A percentile compares a stretch with the other conserved stretches of the same genome.
These are phyloP conservation scores for Oryzias curvinotus DNA, from an alignment of 2,113 vertebrate species.

Conservation along the genomic window DNA sequence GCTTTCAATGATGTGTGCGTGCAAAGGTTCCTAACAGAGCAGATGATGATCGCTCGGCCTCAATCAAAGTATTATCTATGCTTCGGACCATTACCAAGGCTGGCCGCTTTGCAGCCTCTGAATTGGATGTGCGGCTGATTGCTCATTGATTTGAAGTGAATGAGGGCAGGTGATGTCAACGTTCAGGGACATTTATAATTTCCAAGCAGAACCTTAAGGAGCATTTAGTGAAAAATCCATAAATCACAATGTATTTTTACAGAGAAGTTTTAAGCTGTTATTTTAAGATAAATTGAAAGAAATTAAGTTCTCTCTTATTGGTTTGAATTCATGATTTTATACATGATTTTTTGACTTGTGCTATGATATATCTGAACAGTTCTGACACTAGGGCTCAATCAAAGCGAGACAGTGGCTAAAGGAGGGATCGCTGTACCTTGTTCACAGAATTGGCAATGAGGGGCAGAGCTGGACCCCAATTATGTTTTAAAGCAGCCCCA, in stretches of 20 bases:
- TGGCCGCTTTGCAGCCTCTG: conserved; percentile 31
- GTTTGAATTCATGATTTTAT: too few relatives aligned
- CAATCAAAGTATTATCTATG: conserved; percentile 54
- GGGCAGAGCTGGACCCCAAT: too few relatives aligned
- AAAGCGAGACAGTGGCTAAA: too few relatives aligned
- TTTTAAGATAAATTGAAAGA: too few relatives aligned
- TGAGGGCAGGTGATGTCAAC: conserved; percentile 40
- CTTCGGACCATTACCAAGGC: conserved; percentile 32
- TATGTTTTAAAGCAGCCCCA: too few relatives aligned
- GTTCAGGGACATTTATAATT: conserved; percentile 37
- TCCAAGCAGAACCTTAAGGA: not conserved
- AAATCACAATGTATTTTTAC: not conserved
- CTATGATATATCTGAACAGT: too few relatives aligned
- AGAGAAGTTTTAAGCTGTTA: too few relatives aligned
- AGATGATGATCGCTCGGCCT: conserved; percentile 48
- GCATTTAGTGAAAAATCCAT: conserved; percentile 1
- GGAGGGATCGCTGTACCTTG: too few relatives aligned
- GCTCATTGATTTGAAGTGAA: conserved; percentile 53
- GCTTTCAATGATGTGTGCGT: conserved; percentile 43
- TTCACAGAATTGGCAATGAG: too few relatives aligned
- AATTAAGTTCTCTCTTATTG: too few relatives aligned
- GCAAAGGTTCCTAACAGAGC: conserved; percentile 37
- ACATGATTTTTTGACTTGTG: too few relatives aligned
- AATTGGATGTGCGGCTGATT: conserved; percentile 58
- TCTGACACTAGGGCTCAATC: too few relatives aligned